Base-by-base conservation (phyloP, 2,113 vertebrate species). In the Ceyx cyanopectus region DNA sequence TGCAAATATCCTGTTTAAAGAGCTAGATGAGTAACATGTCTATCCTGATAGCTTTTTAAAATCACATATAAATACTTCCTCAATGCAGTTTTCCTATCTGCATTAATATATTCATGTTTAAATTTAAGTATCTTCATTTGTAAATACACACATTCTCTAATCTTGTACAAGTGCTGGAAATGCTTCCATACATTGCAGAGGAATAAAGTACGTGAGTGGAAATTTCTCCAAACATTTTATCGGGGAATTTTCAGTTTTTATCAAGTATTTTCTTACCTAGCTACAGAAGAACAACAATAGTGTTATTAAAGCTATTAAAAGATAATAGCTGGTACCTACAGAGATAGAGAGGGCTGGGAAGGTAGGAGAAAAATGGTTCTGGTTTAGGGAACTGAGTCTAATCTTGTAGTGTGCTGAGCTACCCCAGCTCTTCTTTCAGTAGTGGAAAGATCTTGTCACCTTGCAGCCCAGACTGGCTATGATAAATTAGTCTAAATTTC, bases 171-270 rank as follows among this genome's bases (percentile, higher is more conserved):
- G 45, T 40, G 20, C 78, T 92, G 54, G 63, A 79, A 96, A 81
- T 51, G 86, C 22, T 89, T 51, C 74, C 62, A 62, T 89, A 53
- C 30, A 13, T 41, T 72, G 51, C 81, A 89, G 40, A 92, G 62
- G 66, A 81, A 73, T 69, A 62, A 20, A 69, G 74, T 34, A 58
- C 14, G 89, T 92, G 67, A 84, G 89, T 65, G 63, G 65, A 27
- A 84, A 95, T 92, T 93, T 95, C 66, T 88, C 77, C 90, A 94
- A 93, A 84, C 51, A 69, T 80, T 92, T 95, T 91, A 76, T 57
- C 65, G 65, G 75, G 75, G 56, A 74, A 82, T 87, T 88, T 94
- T 85, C 83, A 82, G 21, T 22, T 76, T 80, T 68, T 61, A 77
- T 86, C 77, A 74, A 1, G 9, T 32, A 90, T 93, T 94, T 94